These are phyloP conservation scores for Eutrigla gurnardus DNA, from an alignment of 2,797 vertebrate genomes.

Conservation along the genomic window DNA sequence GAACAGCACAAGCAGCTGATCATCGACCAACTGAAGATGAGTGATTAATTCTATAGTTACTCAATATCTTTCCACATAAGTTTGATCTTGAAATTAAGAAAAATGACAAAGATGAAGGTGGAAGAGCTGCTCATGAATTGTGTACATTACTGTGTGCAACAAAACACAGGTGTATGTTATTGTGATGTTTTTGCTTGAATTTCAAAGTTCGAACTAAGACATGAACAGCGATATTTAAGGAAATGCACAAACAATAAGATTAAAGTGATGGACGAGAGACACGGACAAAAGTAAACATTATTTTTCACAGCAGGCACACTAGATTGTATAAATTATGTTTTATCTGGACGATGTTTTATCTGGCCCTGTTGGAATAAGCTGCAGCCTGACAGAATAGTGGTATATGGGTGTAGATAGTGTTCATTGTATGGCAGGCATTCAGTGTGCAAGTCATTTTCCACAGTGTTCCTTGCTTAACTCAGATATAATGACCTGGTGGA, in stretches of 20 bases:
- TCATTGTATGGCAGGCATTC: background rate
- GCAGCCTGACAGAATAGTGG: conserved; percentile 3
- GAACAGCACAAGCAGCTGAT: background rate
- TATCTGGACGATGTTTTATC: conserved; percentile 28
- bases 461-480: background rate
- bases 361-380: conserved; percentile 23
- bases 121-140: background rate
- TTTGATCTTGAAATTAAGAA: too few relatives aligned
- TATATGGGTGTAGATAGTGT: conserved; percentile 9
- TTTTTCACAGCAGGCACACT: conserved; percentile 5
- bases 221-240: background rate
- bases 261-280: conserved; percentile 8
- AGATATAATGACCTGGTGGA: background rate
- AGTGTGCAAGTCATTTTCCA: background rate
- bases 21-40: background rate
- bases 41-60: background rate
- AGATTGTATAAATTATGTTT: conserved; percentile 3
- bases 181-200: background rate
- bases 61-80: background rate
- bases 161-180: background rate
- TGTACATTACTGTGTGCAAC: background rate
- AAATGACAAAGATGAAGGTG: background rate
- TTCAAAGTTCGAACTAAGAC: conserved; percentile 13
- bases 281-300: background rate
- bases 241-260: conserved; percentile 13